Percentiles rank a stretch among this genome's conserved stretches.
Evolutionary conservation across 2,797 vertebrate species (phyloP).

Genomic region (Gambelia wislizenii): DNA sequence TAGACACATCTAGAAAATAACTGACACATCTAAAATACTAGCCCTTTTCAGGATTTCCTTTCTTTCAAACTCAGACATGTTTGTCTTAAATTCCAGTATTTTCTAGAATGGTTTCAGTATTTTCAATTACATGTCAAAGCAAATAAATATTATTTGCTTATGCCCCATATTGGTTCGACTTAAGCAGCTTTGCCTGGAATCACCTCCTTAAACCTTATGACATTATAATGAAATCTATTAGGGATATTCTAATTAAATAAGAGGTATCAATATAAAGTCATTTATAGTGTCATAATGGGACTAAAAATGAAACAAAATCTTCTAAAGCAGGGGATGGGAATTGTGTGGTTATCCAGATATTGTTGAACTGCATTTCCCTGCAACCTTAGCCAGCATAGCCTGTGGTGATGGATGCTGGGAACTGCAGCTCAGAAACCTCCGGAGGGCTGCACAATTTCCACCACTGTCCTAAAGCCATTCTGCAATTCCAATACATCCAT

Average conservation of each 20-base stretch:
- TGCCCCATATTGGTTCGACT: neutral
- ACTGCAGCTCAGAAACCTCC: no score
- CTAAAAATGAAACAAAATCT: neutral
- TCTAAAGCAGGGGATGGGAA: neutral
- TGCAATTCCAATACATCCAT: neutral
- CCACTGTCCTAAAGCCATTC: neutral
- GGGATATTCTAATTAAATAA: neutral
- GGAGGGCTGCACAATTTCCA: no score
- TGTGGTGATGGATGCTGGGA: no score
- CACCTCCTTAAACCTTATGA: neutral
- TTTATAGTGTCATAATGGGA: neutral
- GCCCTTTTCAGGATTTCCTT: neutral
- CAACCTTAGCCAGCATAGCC: no score
- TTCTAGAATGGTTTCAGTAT: neutral
- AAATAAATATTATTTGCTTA: neutral
- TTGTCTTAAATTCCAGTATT: neutral
- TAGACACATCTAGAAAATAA: conserved; percentile 9
- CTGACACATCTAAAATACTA: neutral
- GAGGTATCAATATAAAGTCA: neutral
- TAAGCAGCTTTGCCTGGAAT: neutral
- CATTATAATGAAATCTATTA: neutral
- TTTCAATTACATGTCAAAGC: neutral
- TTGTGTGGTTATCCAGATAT: no score
- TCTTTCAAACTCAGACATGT: neutral
- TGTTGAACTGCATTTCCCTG: no score